Evolutionary conservation across 2,113 vertebrate genomes (phyloP).

Genomic region (Coturnix japonica): DNA sequence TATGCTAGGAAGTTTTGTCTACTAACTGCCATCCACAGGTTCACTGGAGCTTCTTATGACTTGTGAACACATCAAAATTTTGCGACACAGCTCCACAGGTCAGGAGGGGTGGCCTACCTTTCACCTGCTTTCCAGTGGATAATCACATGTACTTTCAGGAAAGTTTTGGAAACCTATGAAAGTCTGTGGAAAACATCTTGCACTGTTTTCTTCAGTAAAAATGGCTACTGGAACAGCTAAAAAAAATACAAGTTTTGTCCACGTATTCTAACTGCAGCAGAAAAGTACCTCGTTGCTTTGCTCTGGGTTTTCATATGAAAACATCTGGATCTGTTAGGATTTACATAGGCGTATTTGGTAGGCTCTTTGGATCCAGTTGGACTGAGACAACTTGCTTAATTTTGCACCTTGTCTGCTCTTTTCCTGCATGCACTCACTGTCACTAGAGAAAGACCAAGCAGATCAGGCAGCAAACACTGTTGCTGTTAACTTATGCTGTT

Average conservation of each 20-base stretch:
- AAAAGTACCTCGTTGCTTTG: not conserved
- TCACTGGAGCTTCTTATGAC: not conserved
- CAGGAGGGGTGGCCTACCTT: not conserved
- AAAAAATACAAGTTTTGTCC: not conserved
- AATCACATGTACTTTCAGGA: constrained; percentile 34
- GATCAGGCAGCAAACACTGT: not conserved
- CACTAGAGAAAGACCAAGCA: not conserved
- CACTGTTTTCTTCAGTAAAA: constrained; percentile 1
- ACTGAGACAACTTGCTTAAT: not conserved
- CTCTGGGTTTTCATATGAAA: not conserved
- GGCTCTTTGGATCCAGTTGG: not conserved
- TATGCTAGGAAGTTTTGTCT: not conserved
- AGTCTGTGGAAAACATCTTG: constrained; percentile 7
- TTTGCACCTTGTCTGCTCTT: not conserved
- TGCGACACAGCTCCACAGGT: not conserved
- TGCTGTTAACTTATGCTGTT: not conserved
- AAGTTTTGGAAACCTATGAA: constrained; percentile 16
- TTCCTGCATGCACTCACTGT: constrained; percentile 10
- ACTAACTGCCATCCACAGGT: not conserved
- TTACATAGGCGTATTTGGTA: not conserved
- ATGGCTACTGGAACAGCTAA: not conserved
- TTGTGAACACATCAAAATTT: fast-evolving
- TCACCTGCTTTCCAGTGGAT: not conserved
- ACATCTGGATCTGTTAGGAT: not conserved
- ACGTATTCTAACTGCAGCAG: not conserved